A percentile compares a stretch with the other conserved stretches of the same genome.
phyloP scores from a whole-genome alignment of 2,113 vertebrate species.

The Caretta caretta region DNA sequence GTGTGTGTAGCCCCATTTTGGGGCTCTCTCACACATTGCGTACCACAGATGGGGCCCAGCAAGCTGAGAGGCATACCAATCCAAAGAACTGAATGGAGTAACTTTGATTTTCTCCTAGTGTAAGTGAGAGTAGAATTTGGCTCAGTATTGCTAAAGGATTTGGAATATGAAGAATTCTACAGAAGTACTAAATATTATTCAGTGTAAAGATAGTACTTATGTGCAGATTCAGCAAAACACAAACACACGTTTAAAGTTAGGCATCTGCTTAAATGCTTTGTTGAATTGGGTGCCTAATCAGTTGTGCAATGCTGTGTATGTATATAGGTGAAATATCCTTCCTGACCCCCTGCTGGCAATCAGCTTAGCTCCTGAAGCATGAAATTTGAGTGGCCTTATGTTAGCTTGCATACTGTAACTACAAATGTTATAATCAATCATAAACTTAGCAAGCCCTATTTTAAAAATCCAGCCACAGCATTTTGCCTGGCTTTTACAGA shows the following conservation, averaged over 20 bases:
- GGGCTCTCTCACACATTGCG: background rate
- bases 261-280: constrained; percentile 26
- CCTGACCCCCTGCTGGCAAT: constrained; percentile 71
- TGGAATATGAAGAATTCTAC: background rate
- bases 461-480: constrained; percentile 53
- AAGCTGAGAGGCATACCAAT: background rate
- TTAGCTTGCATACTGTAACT: constrained; percentile 73
- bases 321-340: constrained; percentile 61
- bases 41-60: background rate
- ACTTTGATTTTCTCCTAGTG: background rate
- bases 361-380: constrained; percentile 73
- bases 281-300: constrained; percentile 30
- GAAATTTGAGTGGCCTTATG: constrained; percentile 77
- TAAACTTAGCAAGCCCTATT: constrained; percentile 69
- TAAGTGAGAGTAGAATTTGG: background rate
- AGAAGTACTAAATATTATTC: background rate
- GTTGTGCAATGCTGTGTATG: background rate
- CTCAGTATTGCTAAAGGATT: background rate
- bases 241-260: background rate
- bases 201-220: background rate
- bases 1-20: background rate
- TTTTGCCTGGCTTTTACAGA: constrained; percentile 45
- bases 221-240: background rate
- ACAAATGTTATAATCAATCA: constrained; percentile 69
- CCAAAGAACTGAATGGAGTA: background rate